Percentiles rank a stretch among this genome's conserved stretches.
These are phyloP conservation scores for Triplophysa dalaica DNA, from an alignment of 2,113 vertebrate species.

Conservation along the genomic window DNA sequence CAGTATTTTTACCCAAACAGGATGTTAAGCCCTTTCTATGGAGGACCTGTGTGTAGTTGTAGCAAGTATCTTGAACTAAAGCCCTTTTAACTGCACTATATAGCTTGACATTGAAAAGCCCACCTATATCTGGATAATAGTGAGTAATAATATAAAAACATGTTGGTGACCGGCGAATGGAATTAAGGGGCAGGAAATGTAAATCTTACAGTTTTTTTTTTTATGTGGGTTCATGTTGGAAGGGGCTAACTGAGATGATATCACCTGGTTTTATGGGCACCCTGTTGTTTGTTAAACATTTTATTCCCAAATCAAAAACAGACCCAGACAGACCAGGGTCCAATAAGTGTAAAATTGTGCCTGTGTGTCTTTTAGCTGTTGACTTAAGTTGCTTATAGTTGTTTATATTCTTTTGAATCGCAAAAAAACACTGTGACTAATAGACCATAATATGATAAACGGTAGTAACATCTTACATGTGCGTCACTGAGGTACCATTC, in stretches of 20 bases:
- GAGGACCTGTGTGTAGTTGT: background rate
- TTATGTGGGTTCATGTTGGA: slow-evolving; percentile 16
- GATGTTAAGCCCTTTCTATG: background rate
- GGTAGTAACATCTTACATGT: background rate
- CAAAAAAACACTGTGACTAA: background rate
- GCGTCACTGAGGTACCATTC: background rate
- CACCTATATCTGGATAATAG: background rate
- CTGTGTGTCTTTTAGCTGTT: too few relatives aligned
- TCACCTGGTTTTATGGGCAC: slow-evolving; percentile 15
- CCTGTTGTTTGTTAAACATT: background rate
- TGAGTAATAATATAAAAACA: background rate
- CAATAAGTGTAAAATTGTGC: background rate
- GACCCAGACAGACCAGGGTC: background rate
- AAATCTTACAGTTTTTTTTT: slow-evolving; percentile 32
- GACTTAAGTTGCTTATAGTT: too few relatives aligned
- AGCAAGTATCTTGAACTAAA: background rate
- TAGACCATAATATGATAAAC: background rate
- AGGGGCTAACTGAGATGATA: background rate
- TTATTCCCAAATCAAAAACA: background rate
- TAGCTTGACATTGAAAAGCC: background rate
- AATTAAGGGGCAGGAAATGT: slow-evolving; percentile 38
- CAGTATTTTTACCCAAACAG: background rate
- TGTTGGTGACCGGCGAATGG: background rate
- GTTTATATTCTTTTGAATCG: background rate
- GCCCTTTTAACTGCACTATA: background rate